A percentile compares a stretch with the other conserved stretches of the same genome.
These are phyloP conservation scores for Phocoena phocoena DNA, from an alignment of 2,113 vertebrate genomes.

Conservation along the genomic window DNA sequence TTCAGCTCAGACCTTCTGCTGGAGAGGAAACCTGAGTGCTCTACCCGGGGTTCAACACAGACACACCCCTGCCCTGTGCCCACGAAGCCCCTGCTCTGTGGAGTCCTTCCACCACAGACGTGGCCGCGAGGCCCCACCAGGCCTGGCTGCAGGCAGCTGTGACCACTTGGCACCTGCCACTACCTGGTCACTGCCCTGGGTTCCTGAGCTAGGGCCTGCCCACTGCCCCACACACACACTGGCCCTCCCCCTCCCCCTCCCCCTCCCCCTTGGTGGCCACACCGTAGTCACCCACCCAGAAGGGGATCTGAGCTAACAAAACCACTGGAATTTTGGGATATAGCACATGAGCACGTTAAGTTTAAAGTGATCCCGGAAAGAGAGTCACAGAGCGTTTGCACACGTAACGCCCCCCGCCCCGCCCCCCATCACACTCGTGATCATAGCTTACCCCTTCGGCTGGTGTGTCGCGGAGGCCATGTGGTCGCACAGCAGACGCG, in stretches of 20 bases:
- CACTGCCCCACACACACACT: too few species aligned
- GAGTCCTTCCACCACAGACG: neutral
- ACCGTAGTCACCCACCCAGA: neutral
- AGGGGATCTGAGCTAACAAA: neutral
- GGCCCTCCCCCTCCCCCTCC: too few species aligned
- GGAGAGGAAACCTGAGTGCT: neutral
- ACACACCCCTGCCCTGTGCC: accelerated
- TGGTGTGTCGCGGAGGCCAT: too few species aligned
- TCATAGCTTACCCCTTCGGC: neutral
- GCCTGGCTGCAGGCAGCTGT: neutral
- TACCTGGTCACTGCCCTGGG: neutral
- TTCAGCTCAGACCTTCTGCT: neutral
- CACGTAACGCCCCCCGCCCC: accelerated
- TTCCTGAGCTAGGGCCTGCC: neutral
- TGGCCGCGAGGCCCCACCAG: neutral
- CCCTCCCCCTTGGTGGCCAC: neutral
- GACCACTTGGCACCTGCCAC: neutral
- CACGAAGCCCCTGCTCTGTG: neutral
- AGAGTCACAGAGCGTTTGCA: accelerated
- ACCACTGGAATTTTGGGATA: neutral
- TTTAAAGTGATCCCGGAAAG: neutral
- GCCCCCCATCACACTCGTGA: neutral
- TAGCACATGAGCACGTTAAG: neutral
- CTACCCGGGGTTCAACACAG: neutral
- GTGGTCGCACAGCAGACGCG: accelerated